phyloP scores from a whole-genome alignment of 2,113 vertebrate genomes.

The Malaclemys terrapin region DNA sequence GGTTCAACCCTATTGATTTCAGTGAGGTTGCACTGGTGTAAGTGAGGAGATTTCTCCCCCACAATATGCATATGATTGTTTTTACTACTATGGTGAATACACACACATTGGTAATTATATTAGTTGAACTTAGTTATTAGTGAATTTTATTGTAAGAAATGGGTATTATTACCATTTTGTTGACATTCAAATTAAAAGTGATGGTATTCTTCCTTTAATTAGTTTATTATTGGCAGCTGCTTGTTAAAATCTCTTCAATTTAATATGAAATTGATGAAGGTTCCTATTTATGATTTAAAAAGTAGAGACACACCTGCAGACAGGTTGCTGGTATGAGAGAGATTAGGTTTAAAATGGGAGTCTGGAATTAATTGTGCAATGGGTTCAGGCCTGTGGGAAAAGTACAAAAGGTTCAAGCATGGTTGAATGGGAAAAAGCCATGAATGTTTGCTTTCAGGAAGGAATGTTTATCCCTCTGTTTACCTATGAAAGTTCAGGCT shows the following conservation, averaged over 20 bases:
- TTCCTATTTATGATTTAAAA: slow-evolving; percentile 41
- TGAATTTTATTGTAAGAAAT: background rate
- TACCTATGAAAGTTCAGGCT: slow-evolving; percentile 65
- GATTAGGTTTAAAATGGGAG: slow-evolving; percentile 83
- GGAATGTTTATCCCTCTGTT: slow-evolving; percentile 81
- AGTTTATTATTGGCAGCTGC: background rate
- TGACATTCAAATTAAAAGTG: background rate
- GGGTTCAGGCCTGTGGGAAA: slow-evolving; percentile 79
- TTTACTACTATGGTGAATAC: background rate
- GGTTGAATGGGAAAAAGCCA: slow-evolving; percentile 80
- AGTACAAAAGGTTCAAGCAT: slow-evolving; percentile 83
- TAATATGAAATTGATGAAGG: background rate
- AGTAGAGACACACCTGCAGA: slow-evolving; percentile 81
- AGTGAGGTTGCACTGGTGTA: background rate
- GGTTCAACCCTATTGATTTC: background rate
- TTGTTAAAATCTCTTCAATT: slow-evolving; percentile 1
- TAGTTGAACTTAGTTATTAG: background rate
- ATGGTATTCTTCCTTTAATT: background rate
- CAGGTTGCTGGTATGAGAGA: slow-evolving; percentile 77
- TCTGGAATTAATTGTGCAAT: slow-evolving; percentile 85
- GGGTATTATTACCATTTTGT: background rate
- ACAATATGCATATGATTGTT: background rate
- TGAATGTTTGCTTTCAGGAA: slow-evolving; percentile 83
- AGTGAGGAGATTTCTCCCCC: background rate
- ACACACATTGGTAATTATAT: background rate